Evolutionary conservation across 2,888 invertebrate genomes (phyloP).

Genomic region (Panzeria rudis): DNA sequence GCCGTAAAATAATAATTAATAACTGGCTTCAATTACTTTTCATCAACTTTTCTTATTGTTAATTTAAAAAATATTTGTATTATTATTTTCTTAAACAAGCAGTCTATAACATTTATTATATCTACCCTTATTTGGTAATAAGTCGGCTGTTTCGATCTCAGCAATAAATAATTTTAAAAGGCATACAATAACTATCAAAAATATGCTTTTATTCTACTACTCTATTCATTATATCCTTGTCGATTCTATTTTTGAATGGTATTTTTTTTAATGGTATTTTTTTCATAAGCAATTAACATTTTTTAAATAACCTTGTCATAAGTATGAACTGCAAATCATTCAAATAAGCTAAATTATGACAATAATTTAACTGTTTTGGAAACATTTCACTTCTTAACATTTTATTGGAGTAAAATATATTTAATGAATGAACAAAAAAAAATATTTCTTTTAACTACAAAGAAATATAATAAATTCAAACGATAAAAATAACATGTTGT

Average conservation of each 20-base stretch:
- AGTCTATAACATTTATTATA: too few relatives aligned
- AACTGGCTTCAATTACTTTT: too few relatives aligned
- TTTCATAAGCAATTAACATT: not conserved
- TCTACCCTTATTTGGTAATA: too few relatives aligned
- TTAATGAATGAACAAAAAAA: not conserved
- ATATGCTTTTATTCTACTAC: too few relatives aligned
- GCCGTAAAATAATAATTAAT: too few relatives aligned
- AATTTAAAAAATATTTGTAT: too few relatives aligned
- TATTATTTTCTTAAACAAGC: too few relatives aligned
- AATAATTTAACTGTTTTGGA: not conserved
- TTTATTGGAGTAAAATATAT: not conserved
- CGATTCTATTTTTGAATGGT: not conserved
- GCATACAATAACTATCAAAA: too few relatives aligned
- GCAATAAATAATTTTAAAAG: too few relatives aligned
- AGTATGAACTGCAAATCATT: not conserved
- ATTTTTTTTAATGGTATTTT: not conserved
- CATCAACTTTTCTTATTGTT: too few relatives aligned
- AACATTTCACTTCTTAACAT: not conserved
- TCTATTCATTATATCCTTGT: too few relatives aligned
- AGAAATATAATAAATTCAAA: not conserved
- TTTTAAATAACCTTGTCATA: not conserved
- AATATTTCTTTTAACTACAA: not conserved
- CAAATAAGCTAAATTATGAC: not conserved
- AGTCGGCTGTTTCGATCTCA: too few relatives aligned
- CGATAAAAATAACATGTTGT: conserved; percentile 3